phyloP scores from a whole-genome alignment of 2,113 vertebrate genomes.

The Daboia siamensis region DNA sequence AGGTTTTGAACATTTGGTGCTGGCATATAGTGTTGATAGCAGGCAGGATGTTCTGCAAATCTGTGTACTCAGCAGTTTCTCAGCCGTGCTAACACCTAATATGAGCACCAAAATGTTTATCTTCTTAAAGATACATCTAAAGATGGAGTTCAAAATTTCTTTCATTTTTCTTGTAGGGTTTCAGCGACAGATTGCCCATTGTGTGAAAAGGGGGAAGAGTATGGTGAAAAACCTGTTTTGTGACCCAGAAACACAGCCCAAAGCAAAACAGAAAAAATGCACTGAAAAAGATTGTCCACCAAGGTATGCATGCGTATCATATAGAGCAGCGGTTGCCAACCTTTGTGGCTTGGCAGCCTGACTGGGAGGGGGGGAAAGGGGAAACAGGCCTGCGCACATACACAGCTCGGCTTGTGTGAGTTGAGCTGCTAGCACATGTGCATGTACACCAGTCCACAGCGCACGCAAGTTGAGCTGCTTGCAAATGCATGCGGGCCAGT shows the following conservation, averaged over 20 bases:
- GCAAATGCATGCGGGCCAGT: neutral
- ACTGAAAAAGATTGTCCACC: conserved; percentile 87
- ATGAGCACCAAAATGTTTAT: neutral
- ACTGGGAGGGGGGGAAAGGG: neutral
- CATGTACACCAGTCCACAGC: too few species aligned
- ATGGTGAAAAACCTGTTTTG: conserved; percentile 85
- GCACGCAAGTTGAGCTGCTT: neutral
- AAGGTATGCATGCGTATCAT: conserved; percentile 68
- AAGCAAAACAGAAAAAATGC: conserved; percentile 81
- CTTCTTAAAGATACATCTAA: neutral
- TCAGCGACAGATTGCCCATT: conserved; percentile 80
- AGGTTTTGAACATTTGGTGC: neutral
- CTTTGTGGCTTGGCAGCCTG: neutral
- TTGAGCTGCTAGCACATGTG: too few species aligned
- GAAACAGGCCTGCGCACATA: too few species aligned
- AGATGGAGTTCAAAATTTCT: conserved; percentile 4
- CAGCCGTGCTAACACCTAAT: neutral
- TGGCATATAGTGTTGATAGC: neutral
- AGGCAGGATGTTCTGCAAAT: neutral
- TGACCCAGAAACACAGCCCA: conserved; percentile 77
- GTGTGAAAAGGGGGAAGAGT: conserved; percentile 76
- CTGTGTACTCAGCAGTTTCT: neutral
- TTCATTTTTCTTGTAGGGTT: conserved; percentile 68
- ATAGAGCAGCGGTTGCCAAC: neutral
- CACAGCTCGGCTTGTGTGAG: too few species aligned